Conservation (phyloP, 2,113 vertebrate genomes). For the Heliornis fulica region DNA sequence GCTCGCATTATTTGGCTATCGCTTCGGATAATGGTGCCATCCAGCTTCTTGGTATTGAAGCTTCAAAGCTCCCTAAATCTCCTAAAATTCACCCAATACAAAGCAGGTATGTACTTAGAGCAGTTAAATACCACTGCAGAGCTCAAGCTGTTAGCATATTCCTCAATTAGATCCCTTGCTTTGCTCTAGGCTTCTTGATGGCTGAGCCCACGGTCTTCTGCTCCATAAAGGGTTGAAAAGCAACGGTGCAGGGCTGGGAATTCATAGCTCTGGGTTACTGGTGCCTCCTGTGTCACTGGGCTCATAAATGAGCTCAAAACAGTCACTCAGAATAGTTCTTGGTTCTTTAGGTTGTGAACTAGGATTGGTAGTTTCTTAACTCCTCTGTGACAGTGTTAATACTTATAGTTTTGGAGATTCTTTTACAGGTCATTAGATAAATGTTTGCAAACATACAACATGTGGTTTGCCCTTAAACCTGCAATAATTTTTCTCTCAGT, state of each 20-base stretch:
- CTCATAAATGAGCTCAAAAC: not conserved
- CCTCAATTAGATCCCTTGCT: not conserved
- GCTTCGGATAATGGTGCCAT: conserved; percentile 93
- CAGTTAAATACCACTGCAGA: not conserved
- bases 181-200: not conserved
- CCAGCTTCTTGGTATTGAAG: conserved; percentile 92
- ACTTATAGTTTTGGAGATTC: not conserved
- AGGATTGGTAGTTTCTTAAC: not conserved
- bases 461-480: not conserved
- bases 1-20: conserved; percentile 92
- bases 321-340: not conserved
- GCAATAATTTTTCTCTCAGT: not conserved
- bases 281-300: not conserved
- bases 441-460: not conserved
- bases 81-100: conserved; percentile 95
- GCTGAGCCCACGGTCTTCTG: not conserved
- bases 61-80: conserved; percentile 93
- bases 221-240: not conserved
- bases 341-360: not conserved
- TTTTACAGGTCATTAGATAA: not conserved
- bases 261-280: not conserved
- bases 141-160: not conserved
- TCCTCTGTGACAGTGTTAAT: not conserved
- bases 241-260: not conserved
- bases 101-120: conserved; percentile 81